Conservation (phyloP, 2,113 vertebrate genomes). For the Tilapia sparmanii region DNA sequence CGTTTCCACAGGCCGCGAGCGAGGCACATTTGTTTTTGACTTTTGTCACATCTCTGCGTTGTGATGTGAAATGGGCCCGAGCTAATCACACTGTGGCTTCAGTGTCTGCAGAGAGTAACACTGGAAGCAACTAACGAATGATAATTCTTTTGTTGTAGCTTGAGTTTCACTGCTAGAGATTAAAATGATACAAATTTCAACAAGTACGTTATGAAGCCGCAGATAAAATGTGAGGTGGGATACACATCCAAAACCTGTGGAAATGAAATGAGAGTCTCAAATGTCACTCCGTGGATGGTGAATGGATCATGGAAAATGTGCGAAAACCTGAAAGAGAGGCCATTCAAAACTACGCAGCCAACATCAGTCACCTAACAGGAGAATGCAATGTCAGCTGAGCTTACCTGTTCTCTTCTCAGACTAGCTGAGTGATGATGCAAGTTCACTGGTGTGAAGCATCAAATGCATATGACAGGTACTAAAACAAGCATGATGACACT, state of each 20-base stretch:
- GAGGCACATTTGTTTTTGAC: background rate
- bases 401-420: background rate
- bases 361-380: background rate
- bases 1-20: background rate
- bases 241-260: background rate
- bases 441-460: background rate
- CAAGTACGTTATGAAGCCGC: background rate
- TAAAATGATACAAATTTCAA: background rate
- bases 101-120: background rate
- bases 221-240: background rate
- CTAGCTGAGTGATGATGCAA: background rate
- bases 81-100: background rate
- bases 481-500: background rate
- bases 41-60: background rate
- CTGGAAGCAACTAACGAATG: background rate
- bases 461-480: background rate
- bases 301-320: background rate
- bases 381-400: background rate
- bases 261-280: background rate
- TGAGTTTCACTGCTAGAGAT: background rate
- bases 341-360: background rate
- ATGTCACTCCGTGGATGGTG: background rate
- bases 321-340: background rate
- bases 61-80: background rate
- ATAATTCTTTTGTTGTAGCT: background rate